Conservation (phyloP, 2,113 vertebrate species). For the Aspiorhynchus laticeps region DNA sequence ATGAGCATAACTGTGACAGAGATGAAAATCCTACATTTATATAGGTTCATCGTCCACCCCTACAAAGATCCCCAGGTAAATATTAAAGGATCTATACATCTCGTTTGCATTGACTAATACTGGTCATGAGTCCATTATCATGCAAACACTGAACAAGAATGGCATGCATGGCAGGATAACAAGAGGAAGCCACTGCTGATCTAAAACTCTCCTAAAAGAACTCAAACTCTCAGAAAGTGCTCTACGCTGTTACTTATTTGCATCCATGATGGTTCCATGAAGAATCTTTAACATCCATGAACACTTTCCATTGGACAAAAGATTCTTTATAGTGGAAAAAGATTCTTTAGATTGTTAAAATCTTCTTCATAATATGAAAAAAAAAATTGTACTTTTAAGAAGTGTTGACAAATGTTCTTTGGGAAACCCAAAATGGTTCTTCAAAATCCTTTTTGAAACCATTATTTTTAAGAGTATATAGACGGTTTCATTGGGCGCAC, state of each 20-base stretch:
- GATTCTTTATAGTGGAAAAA: too few species aligned
- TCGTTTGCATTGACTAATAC: not conserved
- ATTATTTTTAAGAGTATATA: too few species aligned
- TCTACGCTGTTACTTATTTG: not conserved
- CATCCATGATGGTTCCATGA: too few species aligned
- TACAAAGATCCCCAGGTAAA: not conserved
- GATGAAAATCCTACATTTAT: not conserved
- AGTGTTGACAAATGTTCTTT: too few species aligned
- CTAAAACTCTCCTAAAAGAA: not conserved
- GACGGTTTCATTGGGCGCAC: too few species aligned
- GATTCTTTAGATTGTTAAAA: too few species aligned
- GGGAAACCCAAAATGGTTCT: too few species aligned
- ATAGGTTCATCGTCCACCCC: not conserved
- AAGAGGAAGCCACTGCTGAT: not conserved
- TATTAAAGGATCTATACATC: not conserved
- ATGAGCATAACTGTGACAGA: not conserved
- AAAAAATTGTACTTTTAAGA: too few species aligned
- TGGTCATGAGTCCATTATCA: not conserved
- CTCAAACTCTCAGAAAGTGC: not conserved
- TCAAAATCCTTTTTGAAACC: too few species aligned
- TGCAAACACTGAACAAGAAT: not conserved
- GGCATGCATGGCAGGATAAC: not conserved
- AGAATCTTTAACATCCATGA: too few species aligned
- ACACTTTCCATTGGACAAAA: too few species aligned
- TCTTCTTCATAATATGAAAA: too few species aligned